phyloP scores from a whole-genome alignment of 2,797 vertebrate species.

The Apogon hyalosoma region DNA sequence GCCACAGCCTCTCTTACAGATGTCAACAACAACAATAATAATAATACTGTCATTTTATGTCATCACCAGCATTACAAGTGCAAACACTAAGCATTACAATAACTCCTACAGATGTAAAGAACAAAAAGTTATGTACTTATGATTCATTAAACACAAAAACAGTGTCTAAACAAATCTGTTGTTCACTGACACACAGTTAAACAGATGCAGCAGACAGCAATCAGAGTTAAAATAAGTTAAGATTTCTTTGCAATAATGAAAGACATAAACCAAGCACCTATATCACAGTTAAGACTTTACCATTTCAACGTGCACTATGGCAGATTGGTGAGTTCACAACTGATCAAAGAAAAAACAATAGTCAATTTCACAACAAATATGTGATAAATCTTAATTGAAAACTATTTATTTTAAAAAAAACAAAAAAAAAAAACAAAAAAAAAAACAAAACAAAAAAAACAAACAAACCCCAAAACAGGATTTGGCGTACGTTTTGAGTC shows the following conservation, averaged over 20 bases:
- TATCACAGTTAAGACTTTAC: slow-evolving; percentile 49
- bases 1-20: slow-evolving; percentile 37
- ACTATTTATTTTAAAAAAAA: slow-evolving; percentile 36
- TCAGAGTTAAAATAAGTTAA: slow-evolving; percentile 38
- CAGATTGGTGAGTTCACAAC: slow-evolving; percentile 58
- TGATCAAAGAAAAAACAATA: slow-evolving; percentile 52
- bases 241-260: slow-evolving; percentile 22
- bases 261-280: slow-evolving; percentile 34
- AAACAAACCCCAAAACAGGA: not conserved
- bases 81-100: slow-evolving; percentile 15
- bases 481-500: slow-evolving; percentile 17
- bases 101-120: slow-evolving; percentile 18
- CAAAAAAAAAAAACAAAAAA: slow-evolving; percentile 17
- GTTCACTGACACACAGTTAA: slow-evolving; percentile 26
- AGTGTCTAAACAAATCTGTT: slow-evolving; percentile 29
- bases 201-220: slow-evolving; percentile 51
- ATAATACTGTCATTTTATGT: slow-evolving; percentile 50
- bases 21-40: slow-evolving; percentile 39
- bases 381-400: slow-evolving; percentile 41
- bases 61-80: slow-evolving; percentile 31
- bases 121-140: slow-evolving; percentile 34
- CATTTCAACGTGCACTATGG: slow-evolving; percentile 60
- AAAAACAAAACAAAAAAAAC: slow-evolving; percentile 9
- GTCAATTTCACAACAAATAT: slow-evolving; percentile 46
- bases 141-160: slow-evolving; percentile 48